Evolutionary conservation across 2,888 invertebrate genomes (phyloP), one percentile per base, ranked within the genome.

Genomic region (Eilema griseolum): DNA sequence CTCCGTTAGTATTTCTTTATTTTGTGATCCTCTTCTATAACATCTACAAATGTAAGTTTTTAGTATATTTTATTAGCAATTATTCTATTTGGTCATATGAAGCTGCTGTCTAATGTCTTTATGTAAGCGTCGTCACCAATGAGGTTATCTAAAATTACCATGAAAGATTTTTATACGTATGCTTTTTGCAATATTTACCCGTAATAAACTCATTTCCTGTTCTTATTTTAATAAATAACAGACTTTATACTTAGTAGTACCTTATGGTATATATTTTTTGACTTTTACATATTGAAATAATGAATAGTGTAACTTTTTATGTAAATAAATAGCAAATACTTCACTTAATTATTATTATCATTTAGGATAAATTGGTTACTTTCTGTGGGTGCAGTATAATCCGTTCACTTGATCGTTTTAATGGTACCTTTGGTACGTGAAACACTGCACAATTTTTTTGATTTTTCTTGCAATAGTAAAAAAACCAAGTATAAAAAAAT

Each of bases 1-100:
- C 46, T 52, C 14, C 11, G n/a, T n/a, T 23, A 28, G 3, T 7
- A 41, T 14, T 28, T 52, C 28, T 12, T 64, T 1, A 20, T 52
- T 11, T n/a, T 46, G n/a, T 31, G 28, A 31, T 41, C 52, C 24
- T 52, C 23, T 46, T 23, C 52, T 28, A 1, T 31, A 7, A n/a
- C 64, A 24, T 24, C n/a, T 64, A 1, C 28, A 64, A 64, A 64
- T 28, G 64, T 64, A 52, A 64, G 64, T 28, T 31, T 64, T 28
- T 8, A 14, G 2, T 52, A n/a, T 12, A n/a, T 11, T 11, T 52
- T 14, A 64, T 8, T 52, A n/a, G 3, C n/a, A 8, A n/a, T n/a
- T 11, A 7, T 52, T 52, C 12, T 14, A 37, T 23, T 20, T 28
- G 14, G 11, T 64, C 11, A 28, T n/a, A n/a, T 52, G 3, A 23